A percentile compares a stretch with the other conserved stretches of the same genome.
These are phyloP conservation scores for Scytalopus superciliaris DNA, from an alignment of 2,113 vertebrate genomes.

Conservation along the genomic window DNA sequence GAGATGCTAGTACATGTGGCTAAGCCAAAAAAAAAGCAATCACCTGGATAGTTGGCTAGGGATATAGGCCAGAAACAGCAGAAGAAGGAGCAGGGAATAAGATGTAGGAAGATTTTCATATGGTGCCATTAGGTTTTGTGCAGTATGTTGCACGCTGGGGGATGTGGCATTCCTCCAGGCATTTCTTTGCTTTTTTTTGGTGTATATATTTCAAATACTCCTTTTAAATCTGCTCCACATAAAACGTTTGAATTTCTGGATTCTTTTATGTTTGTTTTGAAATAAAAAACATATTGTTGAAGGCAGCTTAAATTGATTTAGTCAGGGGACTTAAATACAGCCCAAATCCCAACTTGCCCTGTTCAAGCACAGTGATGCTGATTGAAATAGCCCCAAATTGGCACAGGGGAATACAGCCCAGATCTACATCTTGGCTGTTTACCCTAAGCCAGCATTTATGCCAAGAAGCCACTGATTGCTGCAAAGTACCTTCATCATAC, in stretches of 20 bases:
- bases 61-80: not conserved
- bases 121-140: not conserved
- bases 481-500: not conserved
- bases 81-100: not conserved
- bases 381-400: not conserved
- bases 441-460: not conserved
- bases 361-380: not conserved
- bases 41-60: not conserved
- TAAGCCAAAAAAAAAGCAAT: not conserved
- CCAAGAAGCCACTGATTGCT: not conserved
- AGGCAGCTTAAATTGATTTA: not conserved
- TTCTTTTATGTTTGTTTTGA: not conserved
- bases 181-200: not conserved
- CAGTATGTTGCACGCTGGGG: not conserved
- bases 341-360: not conserved
- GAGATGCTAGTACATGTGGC: not conserved
- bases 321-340: not conserved
- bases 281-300: not conserved
- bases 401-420: not conserved
- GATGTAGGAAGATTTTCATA: slow-evolving; percentile 17
- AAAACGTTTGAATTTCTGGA: not conserved
- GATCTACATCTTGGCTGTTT: not conserved
- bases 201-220: not conserved
- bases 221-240: not conserved
- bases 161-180: not conserved